Base-by-base conservation (phyloP, 1,140 invertebrate species). In the Phenacoccus solenopsis region DNA sequence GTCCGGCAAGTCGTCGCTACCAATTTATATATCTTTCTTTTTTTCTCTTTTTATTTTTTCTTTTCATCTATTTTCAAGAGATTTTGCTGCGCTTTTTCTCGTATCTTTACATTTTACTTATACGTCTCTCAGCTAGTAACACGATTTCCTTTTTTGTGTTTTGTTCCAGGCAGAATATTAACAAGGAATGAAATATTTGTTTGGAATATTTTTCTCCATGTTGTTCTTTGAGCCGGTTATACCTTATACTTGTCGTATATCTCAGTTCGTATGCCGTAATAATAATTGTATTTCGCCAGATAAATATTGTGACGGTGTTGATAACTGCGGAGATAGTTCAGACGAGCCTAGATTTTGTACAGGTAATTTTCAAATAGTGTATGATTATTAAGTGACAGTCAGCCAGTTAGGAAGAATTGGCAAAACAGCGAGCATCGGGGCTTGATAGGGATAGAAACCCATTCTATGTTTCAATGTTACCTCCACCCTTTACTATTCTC, bases 271-370 rank as follows among this genome's bases (percentile, higher is more conserved):
- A 21, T 94, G 91, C 79, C 84, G 86, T 57, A 87, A 87, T 75
- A 88, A 87, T 68, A 84, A 84, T 73, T 94, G 91, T 79, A 84
- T 93, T 73, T 85, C 88, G n/a, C 82, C 89, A 57, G 90, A 93
- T 78, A 84, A 86, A 71, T 94, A 89, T 77, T 94, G 91, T 79
- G 90, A 94, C 78, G 90, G 89, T 28, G 79, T 79, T 72, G 84
- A 90, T 76, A 90, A 94, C 78, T 93, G 91, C 77, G 86, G 86
- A 13, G 91, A 93, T 79, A 82, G 83, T 68, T 90, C 87, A 72
- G 91, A 94, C 78, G 91, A 94, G 79, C 90, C 90, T 24, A 78
- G 84, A 70, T 85, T 86, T 75, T 94, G 91, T 78, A 89, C 89
- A 76, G 87, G 88, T 49, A 49, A 16, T 49, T n/a, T 9, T n/a